Conservation (phyloP, 92 coral and sea anemone species). For the Diadumene lineata region DNA sequence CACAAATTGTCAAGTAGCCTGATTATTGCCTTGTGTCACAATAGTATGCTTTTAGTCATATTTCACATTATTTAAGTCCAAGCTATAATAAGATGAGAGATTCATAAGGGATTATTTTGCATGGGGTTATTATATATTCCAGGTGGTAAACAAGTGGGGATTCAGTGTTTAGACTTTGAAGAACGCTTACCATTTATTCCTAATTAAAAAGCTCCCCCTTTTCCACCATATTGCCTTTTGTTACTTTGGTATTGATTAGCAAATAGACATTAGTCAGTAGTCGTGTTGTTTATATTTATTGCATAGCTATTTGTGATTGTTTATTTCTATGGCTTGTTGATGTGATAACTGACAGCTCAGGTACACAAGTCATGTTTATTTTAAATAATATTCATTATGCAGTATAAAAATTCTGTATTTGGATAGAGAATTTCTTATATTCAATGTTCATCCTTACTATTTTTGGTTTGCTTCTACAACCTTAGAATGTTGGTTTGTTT, state of each 20-base stretch:
- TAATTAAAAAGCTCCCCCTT: slow-evolving; percentile 31
- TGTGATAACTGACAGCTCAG: not conserved
- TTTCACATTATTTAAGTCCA: not conserved
- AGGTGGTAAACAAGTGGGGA: slow-evolving; percentile 22
- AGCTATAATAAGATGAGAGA: slow-evolving; percentile 7
- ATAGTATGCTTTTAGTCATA: not conserved
- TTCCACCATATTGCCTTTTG: not conserved
- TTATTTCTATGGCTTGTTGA: not conserved
- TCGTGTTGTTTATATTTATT: not conserved
- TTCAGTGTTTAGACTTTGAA: slow-evolving; percentile 17
- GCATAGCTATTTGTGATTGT: not conserved
- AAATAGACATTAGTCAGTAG: slow-evolving; percentile 8
- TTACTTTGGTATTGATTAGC: not conserved
- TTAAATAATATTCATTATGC: not conserved
- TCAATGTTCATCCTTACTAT: no score
- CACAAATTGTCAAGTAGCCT: not conserved
- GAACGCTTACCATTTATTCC: slow-evolving; percentile 16
- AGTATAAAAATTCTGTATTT: not conserved
- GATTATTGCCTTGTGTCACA: not conserved
- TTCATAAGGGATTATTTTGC: slow-evolving; percentile 8
- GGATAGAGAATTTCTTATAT: no score
- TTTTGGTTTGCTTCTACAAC: no score
- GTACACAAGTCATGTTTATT: not conserved
- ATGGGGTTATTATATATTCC: slow-evolving; percentile 23
- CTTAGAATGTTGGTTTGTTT: not conserved